Percentiles rank a stretch among this genome's conserved stretches.
Evolutionary conservation across 1,140 invertebrate species (phyloP).

Genomic region (Achroia grisella): DNA sequence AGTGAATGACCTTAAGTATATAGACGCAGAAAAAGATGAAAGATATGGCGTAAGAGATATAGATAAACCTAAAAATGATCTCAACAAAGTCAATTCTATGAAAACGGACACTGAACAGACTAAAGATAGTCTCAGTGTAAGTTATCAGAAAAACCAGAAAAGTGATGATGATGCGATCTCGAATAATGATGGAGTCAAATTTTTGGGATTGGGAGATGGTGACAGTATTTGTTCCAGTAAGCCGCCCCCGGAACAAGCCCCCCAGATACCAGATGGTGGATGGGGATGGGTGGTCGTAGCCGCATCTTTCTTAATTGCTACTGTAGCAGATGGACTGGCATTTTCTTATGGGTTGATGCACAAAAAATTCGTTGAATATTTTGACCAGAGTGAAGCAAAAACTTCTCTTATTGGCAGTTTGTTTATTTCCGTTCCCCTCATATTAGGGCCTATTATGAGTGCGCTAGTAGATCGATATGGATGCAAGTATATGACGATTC

Average conservation of each 20-base stretch:
- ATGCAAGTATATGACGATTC: constrained; percentile 88
- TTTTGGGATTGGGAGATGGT: constrained; percentile 66
- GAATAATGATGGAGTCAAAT: constrained; percentile 67
- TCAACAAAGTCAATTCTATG: constrained; percentile 55
- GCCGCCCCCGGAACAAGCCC: constrained; percentile 49
- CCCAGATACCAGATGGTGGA: constrained; percentile 81
- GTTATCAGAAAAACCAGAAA: constrained; percentile 46
- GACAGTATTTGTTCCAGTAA: constrained; percentile 71
- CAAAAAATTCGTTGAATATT: constrained; percentile 87
- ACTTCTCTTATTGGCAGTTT: constrained; percentile 92
- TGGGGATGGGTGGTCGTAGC: constrained; percentile 94
- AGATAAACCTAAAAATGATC: constrained; percentile 43
- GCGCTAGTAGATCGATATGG: constrained; percentile 91
- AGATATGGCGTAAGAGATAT: constrained; percentile 29
- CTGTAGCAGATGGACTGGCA: constrained; percentile 94
- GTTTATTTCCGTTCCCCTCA: constrained; percentile 90
- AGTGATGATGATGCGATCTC: constrained; percentile 51
- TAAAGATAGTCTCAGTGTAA: constrained; percentile 40
- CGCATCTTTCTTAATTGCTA: constrained; percentile 87
- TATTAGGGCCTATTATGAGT: constrained; percentile 90
- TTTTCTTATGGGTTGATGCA: constrained; percentile 95
- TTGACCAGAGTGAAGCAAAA: constrained; percentile 84
- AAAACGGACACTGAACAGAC: constrained; percentile 40
- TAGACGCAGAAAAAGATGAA: constrained; percentile 43
- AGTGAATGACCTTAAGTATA: constrained; percentile 47